Conservation (phyloP, 1,140 invertebrate species). For the Drosophila sp. region DNA sequence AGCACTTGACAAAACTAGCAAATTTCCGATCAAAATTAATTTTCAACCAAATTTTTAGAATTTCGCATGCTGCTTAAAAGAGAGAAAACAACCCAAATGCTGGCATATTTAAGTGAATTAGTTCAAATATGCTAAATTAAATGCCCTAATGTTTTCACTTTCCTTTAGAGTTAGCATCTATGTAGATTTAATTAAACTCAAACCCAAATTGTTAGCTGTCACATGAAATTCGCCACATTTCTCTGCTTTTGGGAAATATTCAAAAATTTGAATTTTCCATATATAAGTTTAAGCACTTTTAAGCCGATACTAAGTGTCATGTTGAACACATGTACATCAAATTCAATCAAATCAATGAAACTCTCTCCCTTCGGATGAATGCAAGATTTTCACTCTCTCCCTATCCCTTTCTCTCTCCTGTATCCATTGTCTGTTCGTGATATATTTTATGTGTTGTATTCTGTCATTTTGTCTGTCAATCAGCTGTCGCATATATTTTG, state of each 20-base stretch:
- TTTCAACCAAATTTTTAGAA: no score
- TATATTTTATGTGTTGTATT: conserved; percentile 61
- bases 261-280: not conserved
- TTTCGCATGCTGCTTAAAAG: no score
- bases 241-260: not conserved
- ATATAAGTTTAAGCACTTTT: conserved; percentile 59
- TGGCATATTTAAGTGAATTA: no score
- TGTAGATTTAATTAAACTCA: not conserved
- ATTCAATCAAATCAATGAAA: conserved; percentile 75
- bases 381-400: conserved; percentile 5
- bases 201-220: not conserved
- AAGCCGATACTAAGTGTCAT: conserved; percentile 77
- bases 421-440: conserved; percentile 7
- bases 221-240: not conserved
- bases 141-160: not conserved
- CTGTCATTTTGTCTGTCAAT: conserved; percentile 80
- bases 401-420: not conserved
- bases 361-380: conserved; percentile 11
- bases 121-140: no score
- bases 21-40: no score
- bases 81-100: no score
- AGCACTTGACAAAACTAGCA: no score
- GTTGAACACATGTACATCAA: conserved; percentile 75
- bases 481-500: conserved; percentile 79
- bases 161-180: not conserved